Percentiles rank a stretch among this genome's conserved stretches.
These are phyloP conservation scores for Anolis sagrei DNA, from an alignment of 2,113 vertebrate genomes.

Conservation along the genomic window DNA sequence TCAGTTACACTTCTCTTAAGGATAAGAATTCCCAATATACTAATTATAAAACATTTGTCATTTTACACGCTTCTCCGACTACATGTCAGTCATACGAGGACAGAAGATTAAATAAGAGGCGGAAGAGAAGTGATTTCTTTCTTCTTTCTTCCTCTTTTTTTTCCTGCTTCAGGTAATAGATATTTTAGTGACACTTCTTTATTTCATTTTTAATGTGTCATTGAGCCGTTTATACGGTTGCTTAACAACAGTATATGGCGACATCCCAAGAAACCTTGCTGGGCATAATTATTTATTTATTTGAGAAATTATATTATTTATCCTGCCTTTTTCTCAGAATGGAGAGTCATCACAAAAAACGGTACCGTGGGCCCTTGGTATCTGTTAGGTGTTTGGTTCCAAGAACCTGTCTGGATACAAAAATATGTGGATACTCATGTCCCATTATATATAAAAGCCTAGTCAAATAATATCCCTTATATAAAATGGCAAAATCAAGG, in stretches of 20 bases:
- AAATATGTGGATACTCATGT: no score
- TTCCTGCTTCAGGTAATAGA: conserved; percentile 33
- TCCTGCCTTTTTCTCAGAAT: no score
- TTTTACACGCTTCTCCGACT: conserved; percentile 57
- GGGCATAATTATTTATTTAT: neutral
- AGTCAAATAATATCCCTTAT: no score
- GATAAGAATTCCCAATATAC: conserved; percentile 31
- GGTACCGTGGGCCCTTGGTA: no score
- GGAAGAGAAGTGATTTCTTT: neutral
- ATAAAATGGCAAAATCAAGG: no score
- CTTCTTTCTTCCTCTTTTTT: neutral
- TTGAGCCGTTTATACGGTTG: neutral
- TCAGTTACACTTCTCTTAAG: neutral
- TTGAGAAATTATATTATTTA: no score
- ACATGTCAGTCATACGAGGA: conserved; percentile 45
- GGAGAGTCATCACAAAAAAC: no score
- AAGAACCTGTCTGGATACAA: no score
- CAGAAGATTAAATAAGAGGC: conserved; percentile 15
- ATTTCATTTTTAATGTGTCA: conserved; percentile 27
- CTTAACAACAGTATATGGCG: conserved; percentile 1
- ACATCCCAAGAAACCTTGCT: neutral
- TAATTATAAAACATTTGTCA: conserved; percentile 62
- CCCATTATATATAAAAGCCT: no score
- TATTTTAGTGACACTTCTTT: neutral
- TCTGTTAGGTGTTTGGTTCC: no score